Percentiles rank a stretch among this genome's conserved stretches.
Conservation (phyloP, 2,888 invertebrate species). For the Pterobdella sp. region DNA sequence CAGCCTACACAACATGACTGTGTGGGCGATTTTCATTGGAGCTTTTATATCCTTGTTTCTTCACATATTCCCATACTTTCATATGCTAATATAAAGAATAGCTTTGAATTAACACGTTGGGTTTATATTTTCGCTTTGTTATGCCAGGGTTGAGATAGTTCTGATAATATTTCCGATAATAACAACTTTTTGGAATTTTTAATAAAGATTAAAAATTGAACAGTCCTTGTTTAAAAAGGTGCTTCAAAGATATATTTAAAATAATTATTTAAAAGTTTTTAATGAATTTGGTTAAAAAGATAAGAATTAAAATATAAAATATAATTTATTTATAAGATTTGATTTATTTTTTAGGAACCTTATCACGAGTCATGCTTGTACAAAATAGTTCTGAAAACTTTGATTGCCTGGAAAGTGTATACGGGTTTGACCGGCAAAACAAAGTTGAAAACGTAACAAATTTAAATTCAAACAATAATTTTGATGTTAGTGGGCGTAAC, state of each 20-base stretch:
- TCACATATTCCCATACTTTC: not conserved
- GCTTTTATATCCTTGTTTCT: not conserved
- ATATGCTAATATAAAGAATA: too few relatives aligned
- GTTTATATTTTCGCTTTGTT: not conserved
- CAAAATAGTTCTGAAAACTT: not conserved
- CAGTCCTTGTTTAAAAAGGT: not conserved
- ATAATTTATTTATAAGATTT: not conserved
- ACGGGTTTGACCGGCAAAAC: too few relatives aligned
- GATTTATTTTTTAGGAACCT: not conserved
- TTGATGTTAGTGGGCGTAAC: not conserved
- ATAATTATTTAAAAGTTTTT: not conserved
- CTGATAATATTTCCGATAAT: too few relatives aligned
- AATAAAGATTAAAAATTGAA: too few relatives aligned
- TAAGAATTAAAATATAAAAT: too few relatives aligned
- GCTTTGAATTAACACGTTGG: too few relatives aligned
- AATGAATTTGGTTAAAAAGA: not conserved
- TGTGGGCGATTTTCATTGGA: slow-evolving; percentile 5
- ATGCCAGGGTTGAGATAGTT: too few relatives aligned
- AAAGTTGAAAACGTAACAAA: not conserved
- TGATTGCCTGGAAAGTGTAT: not conserved
- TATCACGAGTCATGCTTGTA: not conserved
- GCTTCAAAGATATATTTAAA: not conserved
- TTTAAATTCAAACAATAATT: not conserved
- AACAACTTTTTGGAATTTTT: too few relatives aligned
- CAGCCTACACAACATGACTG: slow-evolving; percentile 10